Evolutionary conservation across 1,140 invertebrate genomes (phyloP).

Genomic region (Drosophila miranda): DNA sequence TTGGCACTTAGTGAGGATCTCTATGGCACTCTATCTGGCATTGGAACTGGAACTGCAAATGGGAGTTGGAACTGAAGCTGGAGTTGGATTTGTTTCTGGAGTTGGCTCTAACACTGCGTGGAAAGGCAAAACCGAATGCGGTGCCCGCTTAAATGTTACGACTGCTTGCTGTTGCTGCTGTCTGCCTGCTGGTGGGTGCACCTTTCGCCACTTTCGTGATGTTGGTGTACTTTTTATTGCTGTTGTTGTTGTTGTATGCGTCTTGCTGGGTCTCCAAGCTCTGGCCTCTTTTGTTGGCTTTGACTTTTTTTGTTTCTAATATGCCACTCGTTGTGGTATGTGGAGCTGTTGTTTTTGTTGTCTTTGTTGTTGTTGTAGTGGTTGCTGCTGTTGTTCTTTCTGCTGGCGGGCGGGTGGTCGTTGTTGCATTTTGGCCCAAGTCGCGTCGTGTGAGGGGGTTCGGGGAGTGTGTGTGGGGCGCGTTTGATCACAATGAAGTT

Average conservation of each 20-base stretch:
- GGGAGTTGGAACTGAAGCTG: neutral
- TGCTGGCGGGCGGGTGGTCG: slow-evolving; percentile 30
- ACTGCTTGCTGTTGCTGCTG: slow-evolving; percentile 37
- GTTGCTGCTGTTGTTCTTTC: slow-evolving; percentile 26
- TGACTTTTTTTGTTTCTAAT: slow-evolving; percentile 44
- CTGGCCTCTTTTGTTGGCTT: slow-evolving; percentile 44
- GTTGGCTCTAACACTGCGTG: neutral
- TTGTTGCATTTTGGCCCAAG: slow-evolving; percentile 67
- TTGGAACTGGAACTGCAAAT: slow-evolving; percentile 33
- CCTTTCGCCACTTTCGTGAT: slow-evolving; percentile 61
- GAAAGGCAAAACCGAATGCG: slow-evolving; percentile 6
- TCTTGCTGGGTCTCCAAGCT: slow-evolving; percentile 41
- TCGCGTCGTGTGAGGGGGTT: slow-evolving; percentile 37
- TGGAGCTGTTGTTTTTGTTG: slow-evolving; percentile 32
- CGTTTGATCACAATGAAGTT: no score
- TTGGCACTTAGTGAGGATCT: slow-evolving; percentile 70
- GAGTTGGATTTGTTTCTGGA: slow-evolving; percentile 7
- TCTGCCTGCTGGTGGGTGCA: slow-evolving; percentile 64
- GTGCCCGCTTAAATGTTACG: slow-evolving; percentile 25
- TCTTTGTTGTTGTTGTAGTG: slow-evolving; percentile 1
- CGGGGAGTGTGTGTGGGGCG: no score
- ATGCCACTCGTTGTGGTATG: slow-evolving; percentile 52
- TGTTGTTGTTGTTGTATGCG: slow-evolving; percentile 48
- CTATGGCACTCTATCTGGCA: slow-evolving; percentile 57
- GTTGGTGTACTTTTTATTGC: slow-evolving; percentile 38